Base-by-base conservation (phyloP, 2,113 vertebrate genomes). In the Rhinogobius similis region DNA sequence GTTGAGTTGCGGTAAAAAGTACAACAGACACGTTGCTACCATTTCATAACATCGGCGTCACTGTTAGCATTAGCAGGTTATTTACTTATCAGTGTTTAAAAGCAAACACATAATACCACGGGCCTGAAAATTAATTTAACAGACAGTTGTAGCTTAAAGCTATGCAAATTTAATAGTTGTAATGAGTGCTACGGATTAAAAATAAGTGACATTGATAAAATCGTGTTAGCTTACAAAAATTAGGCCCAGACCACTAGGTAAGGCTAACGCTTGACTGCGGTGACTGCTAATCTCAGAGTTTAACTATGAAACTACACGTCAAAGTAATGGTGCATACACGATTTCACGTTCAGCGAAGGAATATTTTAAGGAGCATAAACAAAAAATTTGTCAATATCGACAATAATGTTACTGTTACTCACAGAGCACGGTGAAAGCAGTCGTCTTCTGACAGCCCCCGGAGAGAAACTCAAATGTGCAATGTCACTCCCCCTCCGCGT, bases 51-150 rank as follows among this genome's bases (percentile, higher is more conserved):
- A 65, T 52, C 75, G 66, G 55, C 82, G 87, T 87, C 82, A 79
- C 77, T 9, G 67, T 79, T 86, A 87, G 83, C 85, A 73, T 83
- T 88, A 85, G 82, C 84, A 58, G 75, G 69, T 64, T 63, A 56
- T 24, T 26, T 13, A 36, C n/a, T 39, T 50, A n/a, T 26, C 23
- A 52, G 24, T 0, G 27, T 43, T 23, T 8, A 18, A 18, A 2
- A 8, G 26, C 55, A 18, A 18, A 58, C 1, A 29, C 3, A 10
- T 58, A 29, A 18, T 13, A 58, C 7, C 24, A 58, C 24, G 18
- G 5, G 53, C 23, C 9, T 58, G 6, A 7, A 58, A 18, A 58
- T 10, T 4, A 7, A 58, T 16, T 18, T 13, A 29, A 18, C 24
- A 18, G 13, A 38, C 16, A 0, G 24, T 27, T 21, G 12, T 46